A percentile compares a stretch with the other conserved stretches of the same genome.
Evolutionary conservation across 2,888 invertebrate species (phyloP).

Genomic region (Abrostola tripartita): DNA sequence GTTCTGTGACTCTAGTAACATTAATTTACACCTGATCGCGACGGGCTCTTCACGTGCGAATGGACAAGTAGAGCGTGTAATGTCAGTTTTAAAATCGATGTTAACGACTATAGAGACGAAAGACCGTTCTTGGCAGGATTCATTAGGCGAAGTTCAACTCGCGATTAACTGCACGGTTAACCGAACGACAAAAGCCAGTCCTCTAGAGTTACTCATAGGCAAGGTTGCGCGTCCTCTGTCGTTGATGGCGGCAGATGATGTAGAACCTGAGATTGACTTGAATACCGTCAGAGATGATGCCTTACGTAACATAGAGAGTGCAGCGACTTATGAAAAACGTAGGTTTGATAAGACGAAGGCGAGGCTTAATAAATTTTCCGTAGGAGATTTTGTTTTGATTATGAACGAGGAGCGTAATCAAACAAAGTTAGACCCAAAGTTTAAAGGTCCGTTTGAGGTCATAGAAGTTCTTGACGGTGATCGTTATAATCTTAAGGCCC

Average conservation of each 20-base stretch:
- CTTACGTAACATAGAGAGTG: slow-evolving; percentile 1
- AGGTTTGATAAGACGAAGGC: slow-evolving; percentile 12
- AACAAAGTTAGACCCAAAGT: slow-evolving; percentile 16
- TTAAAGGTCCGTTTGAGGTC: slow-evolving; percentile 9
- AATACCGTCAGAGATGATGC: not conserved
- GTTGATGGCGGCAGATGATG: not conserved
- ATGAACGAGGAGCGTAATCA: slow-evolving; percentile 16
- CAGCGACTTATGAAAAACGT: not conserved
- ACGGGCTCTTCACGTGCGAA: no score
- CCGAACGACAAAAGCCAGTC: not conserved
- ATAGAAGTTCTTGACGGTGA: slow-evolving; percentile 7
- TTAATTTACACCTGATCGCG: slow-evolving; percentile 6
- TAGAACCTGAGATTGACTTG: not conserved
- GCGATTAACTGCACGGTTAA: no score
- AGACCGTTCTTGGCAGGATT: no score
- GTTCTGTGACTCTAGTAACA: slow-evolving; percentile 29
- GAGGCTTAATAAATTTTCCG: not conserved
- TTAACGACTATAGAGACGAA: no score
- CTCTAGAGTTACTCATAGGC: no score
- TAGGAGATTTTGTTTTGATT: slow-evolving; percentile 12
- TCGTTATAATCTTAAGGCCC: slow-evolving; percentile 6
- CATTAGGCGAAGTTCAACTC: no score
- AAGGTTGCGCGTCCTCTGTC: slow-evolving; percentile 9
- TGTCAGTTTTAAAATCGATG: no score
- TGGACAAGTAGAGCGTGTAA: no score